Base-by-base conservation (phyloP, 2,888 invertebrate genomes). In the Petrophora chlorosata region DNA sequence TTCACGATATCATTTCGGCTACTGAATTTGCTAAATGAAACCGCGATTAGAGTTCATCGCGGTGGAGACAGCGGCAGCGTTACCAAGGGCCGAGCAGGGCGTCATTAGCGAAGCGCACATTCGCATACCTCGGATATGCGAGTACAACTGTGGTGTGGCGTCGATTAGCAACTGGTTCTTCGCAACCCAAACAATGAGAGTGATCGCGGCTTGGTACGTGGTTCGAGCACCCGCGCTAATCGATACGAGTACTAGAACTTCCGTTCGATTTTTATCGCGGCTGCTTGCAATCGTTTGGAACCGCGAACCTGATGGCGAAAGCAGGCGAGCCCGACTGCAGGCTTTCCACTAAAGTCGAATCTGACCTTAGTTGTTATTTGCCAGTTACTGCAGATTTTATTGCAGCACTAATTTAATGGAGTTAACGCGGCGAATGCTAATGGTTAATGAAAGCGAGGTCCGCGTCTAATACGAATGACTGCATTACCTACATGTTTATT, bases 181-280 rank as follows among this genome's bases (percentile, higher is more conserved):
- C 71, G 70, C 74, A 63, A 78, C 75, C 76, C 85, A 88, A 88
- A 88, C 88, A 90, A 86, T 87, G 80, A 80, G 89, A 76, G 85
- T 82, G 82, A 79, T 90, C 87, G 80, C 88, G 69, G 82, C 73
- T 77, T 86, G 89, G 88, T 87, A 89, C 89, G 82, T 74, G 73
- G 65, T 71, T 67, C 66, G 65, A 70, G 62, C 70, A 67, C 73
- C 73, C 68, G 69, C 60, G 59, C 63, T 64, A 80, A 87, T 89
- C 89, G 82, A 89, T 89, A 84, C 59, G 55, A 67, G 65, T 66
- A 69, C 66, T 63, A 56, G 70, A 70, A 68, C 70, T 73, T 73
- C 73, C 68, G 67, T 67, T 66, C 71, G 66, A 76, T 71, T 75
- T 68, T 70, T 69, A 68, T 70, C 65, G 65, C 66, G 56, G 71